Base-by-base conservation (phyloP, 1,140 invertebrate genomes). In the Vollenhovia emeryi region DNA sequence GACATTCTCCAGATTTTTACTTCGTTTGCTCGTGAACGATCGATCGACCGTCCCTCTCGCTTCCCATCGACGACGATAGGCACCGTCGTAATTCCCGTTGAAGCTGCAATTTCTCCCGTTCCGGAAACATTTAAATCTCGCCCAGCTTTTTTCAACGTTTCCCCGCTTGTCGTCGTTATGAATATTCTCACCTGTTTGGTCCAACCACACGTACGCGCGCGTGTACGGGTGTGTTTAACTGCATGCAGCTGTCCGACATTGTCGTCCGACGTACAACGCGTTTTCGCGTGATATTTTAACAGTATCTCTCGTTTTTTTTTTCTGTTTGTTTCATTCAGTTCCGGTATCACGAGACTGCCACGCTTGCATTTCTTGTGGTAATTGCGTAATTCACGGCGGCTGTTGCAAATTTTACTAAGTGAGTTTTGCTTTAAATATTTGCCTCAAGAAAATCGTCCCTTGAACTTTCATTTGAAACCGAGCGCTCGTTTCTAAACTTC, bases 91-190 rank as follows among this genome's bases (percentile, higher is more conserved):
- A 91, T 87, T 91, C 84, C 76, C 84, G 78, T 82, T 80, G 71
- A 68, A 73, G 86, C 73, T 86, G 86, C 89, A 89, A 86, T 86
- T 86, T 90, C 82, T 73, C 73, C 78, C 45, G 69, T 48, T 57
- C 85, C 84, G 89, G 87, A 89, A 92, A 87, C 88, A 87, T 91
- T 91, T 92, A 90, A 93, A 91, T 87, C 52, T 87, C 60, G 52
- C 62, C 55, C 68, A 57, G 33, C 43, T 75, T 59, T 75, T 75
- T 86, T 74, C 71, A 79, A 71, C 62, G 66, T 45, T 78, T 59
- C 52, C 21, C 48, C 78, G 59, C 68, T 91, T 36, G 43, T 45
- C 43, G 43, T 84, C 73, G 69, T 84, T 86, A 79, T 89, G 82
- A 90, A 83, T 90, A 84, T 91, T 91, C 83, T 88, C 79, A 89